phyloP scores from a whole-genome alignment of 2,888 invertebrate genomes.

The Piscicola geometra region DNA sequence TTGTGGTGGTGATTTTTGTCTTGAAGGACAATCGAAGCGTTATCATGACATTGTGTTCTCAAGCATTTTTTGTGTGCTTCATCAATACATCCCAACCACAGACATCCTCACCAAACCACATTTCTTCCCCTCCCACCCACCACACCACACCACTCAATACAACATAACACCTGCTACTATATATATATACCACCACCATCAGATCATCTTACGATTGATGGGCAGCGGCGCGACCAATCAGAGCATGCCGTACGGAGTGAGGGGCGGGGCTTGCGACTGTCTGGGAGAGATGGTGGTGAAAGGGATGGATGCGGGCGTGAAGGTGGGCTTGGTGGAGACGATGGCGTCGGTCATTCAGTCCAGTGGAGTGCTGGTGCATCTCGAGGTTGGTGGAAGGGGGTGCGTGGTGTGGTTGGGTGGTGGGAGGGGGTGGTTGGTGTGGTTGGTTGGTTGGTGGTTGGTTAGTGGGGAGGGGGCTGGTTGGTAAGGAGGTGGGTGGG shows the following conservation, averaged over 20 bases:
- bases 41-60: no score
- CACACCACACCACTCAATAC: no score
- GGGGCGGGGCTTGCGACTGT: conserved; percentile 60
- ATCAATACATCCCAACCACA: no score
- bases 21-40: no score
- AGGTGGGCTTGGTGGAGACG: conserved; percentile 59
- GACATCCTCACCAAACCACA: no score
- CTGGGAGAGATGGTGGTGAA: conserved; percentile 60
- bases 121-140: no score
- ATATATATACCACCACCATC: no score
- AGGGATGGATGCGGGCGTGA: conserved; percentile 62
- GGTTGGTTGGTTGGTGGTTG: not conserved
- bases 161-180: no score
- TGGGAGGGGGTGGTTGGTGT: not conserved
- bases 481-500: no score
- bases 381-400: conserved; percentile 7
- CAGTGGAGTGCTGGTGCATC: conserved; percentile 47
- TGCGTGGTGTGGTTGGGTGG: not conserved
- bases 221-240: not conserved
- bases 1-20: no score
- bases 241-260: conserved; percentile 13
- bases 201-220: conserved; percentile 27
- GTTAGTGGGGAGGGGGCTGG: not conserved
- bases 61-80: no score
- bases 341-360: conserved; percentile 56